Percentiles rank a stretch among this genome's conserved stretches.
These are phyloP conservation scores for Trypoxylus dichotomus DNA, from an alignment of 1,140 invertebrate species.

Conservation along the genomic window DNA sequence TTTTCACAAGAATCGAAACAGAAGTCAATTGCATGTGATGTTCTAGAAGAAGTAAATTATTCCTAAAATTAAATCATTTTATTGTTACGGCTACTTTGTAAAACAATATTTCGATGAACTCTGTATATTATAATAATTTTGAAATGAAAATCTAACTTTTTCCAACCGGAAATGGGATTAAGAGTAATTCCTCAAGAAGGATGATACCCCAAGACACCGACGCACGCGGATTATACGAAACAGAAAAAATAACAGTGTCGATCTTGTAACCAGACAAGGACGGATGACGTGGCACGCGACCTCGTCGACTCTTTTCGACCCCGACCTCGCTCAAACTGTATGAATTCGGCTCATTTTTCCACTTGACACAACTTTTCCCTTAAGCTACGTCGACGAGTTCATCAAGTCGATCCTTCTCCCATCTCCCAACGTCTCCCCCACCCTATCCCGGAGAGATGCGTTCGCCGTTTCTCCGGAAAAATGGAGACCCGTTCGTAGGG, in stretches of 20 bases:
- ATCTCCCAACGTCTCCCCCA: neutral
- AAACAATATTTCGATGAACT: too few relatives aligned
- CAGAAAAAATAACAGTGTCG: neutral
- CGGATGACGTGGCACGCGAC: neutral
- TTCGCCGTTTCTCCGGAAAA: neutral
- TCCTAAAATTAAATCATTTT: too few relatives aligned
- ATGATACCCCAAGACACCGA: neutral
- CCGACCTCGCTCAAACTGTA: neutral
- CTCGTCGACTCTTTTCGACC: neutral
- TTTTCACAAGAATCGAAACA: too few relatives aligned
- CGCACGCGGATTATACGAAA: neutral
- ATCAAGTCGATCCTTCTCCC: neutral
- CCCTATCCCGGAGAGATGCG: neutral
- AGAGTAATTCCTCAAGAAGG: too few relatives aligned
- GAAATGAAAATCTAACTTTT: too few relatives aligned
- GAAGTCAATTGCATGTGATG: too few relatives aligned
- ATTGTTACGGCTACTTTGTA: too few relatives aligned
- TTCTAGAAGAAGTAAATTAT: too few relatives aligned
- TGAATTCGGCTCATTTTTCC: neutral
- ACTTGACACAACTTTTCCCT: constrained; percentile 6
- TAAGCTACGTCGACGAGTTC: neutral
- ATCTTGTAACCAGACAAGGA: neutral
- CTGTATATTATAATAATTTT: too few relatives aligned
- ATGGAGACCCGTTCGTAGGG: neutral
- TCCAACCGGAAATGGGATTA: too few relatives aligned